phyloP scores from a whole-genome alignment of 2,113 vertebrate genomes.

The Mionectes macconnelli region DNA sequence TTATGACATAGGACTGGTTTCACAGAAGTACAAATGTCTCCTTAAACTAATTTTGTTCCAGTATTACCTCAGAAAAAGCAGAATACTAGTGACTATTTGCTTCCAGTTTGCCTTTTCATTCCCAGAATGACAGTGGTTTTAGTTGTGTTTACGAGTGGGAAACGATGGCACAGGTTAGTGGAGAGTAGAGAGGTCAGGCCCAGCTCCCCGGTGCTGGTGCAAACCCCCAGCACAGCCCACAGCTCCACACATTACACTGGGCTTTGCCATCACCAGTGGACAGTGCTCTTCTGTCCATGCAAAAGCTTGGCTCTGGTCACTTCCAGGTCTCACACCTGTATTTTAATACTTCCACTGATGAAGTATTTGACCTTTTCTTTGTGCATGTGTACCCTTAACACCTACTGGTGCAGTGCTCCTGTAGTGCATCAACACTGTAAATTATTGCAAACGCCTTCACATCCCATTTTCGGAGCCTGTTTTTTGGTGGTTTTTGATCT shows the following conservation, averaged over 20 bases:
- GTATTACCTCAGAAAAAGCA: background rate
- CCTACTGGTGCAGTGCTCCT: background rate
- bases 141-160: background rate
- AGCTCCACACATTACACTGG: fast-evolving
- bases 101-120: background rate
- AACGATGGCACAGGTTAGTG: fast-evolving
- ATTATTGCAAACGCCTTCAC: background rate
- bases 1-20: background rate
- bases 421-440: background rate
- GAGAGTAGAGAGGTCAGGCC: background rate
- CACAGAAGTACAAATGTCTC: background rate
- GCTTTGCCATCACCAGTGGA: background rate
- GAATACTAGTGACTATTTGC: background rate
- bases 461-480: background rate
- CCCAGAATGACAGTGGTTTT: background rate
- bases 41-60: background rate
- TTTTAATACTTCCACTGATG: no score
- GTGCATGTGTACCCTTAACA: background rate
- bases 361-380: background rate
- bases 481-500: background rate
- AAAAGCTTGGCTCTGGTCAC: background rate
- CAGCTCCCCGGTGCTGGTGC: fast-evolving
- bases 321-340: background rate
- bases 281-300: background rate
- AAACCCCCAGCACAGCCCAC: background rate